Evolutionary conservation across 2,113 vertebrate species (phyloP).

Genomic region (Oostethus manadensis): DNA sequence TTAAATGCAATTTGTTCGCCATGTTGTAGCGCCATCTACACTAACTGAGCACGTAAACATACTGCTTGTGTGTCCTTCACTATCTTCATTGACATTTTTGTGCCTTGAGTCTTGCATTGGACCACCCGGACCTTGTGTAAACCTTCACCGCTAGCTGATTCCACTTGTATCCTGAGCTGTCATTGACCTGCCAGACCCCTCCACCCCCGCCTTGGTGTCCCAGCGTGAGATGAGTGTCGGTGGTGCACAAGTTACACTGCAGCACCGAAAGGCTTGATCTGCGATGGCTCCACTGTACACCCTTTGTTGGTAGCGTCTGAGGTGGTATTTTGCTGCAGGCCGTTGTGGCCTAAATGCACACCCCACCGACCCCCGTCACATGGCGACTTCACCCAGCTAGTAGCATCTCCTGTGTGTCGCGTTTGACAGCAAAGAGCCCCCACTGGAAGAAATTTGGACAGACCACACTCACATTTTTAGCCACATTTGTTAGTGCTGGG

Average conservation of each 20-base stretch:
- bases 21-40: too few relatives aligned
- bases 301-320: constrained; percentile 46
- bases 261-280: constrained; percentile 47
- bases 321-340: constrained; percentile 43
- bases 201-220: not conserved
- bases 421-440: too few relatives aligned
- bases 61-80: constrained; percentile 28
- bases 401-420: not conserved
- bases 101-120: constrained; percentile 52
- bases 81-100: constrained; percentile 68
- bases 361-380: constrained; percentile 3
- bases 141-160: constrained; percentile 43
- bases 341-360: constrained; percentile 47
- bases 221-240: not conserved
- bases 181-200: constrained; percentile 16
- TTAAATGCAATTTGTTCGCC: too few relatives aligned
- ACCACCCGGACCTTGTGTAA: constrained; percentile 70
- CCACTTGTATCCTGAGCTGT: constrained; percentile 38
- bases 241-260: too few relatives aligned
- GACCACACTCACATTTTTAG: too few relatives aligned
- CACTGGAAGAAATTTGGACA: too few relatives aligned
- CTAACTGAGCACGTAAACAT: too few relatives aligned
- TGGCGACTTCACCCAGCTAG: constrained; percentile 37
- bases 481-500: too few relatives aligned
- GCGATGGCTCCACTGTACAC: constrained; percentile 24